Evolutionary conservation across 2,797 vertebrate species (phyloP), one percentile per base, ranked within the genome.

Genomic region (Micrastur ruficollis): DNA sequence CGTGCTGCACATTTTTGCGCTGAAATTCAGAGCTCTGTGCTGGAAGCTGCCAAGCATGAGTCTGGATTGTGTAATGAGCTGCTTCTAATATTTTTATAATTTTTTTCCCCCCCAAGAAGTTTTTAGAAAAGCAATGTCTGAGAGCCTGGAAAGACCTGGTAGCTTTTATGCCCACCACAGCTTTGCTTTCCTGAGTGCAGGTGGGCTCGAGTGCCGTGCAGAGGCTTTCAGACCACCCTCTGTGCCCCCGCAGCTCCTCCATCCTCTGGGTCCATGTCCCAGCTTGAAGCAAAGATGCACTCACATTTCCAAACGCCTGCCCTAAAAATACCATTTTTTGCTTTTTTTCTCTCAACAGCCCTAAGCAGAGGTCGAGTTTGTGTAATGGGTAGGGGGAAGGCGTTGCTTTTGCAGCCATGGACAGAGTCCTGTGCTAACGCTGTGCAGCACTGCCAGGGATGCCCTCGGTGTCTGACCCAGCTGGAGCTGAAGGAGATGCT

Each of bases 11-110:
- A 68, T 95, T 94, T 96, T 95, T 95, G 94, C 26, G 78, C 85
- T 92, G 96, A 85, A 93, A 74, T 94, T 85, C 84, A 89, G 96
- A 42, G 89, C 81, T 94, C 72, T 0, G 0, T 34, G 74, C 75
- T 92, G 38, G 86, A 82, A 3, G 4, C 92, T 97, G 96, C 96
- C 95, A 94, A 94, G 68, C 22, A 5, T 12, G 75, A 93, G 71
- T 49, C 95, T 92, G 95, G 79, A 62, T 65, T 91, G 86, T 82
- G 74, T 80, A 93, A 93, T 70, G 47, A 70, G 50, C 71, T 87
- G 76, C 86, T 36, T 52, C 87, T 63, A 67, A 80, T 89, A 34
- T 49, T 63, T 62, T 71, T 55, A 3, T 44, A 14, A 66, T 38
- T 42, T 26, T 7, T 40, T 1, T 8, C 26, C 6, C 3, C 22